Evolutionary conservation across 2,888 invertebrate species (phyloP).

Genomic region (Perithous albicinctus): DNA sequence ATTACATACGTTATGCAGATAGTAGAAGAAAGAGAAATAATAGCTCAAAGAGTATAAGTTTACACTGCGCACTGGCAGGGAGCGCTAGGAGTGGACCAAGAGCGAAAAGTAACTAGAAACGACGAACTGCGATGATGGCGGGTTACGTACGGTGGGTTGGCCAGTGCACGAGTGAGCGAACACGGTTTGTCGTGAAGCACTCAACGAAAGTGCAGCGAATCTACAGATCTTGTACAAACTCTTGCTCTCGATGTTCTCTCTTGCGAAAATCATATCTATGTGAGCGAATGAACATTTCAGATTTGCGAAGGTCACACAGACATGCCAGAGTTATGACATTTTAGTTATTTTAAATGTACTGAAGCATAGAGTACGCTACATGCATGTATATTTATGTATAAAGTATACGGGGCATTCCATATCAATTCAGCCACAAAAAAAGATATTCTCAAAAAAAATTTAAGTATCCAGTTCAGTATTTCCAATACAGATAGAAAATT

Average conservation of each 20-base stretch:
- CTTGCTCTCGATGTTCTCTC: background rate
- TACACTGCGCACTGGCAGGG: too few species aligned
- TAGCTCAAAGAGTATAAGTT: too few species aligned
- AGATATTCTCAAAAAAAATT: too few species aligned
- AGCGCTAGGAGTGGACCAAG: too few species aligned
- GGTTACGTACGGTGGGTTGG: constrained; percentile 1
- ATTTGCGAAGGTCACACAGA: background rate
- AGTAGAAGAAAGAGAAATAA: too few species aligned
- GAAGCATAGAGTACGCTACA: background rate
- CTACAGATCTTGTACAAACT: background rate
- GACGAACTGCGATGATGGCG: background rate
- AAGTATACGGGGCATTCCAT: background rate
- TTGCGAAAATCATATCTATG: background rate
- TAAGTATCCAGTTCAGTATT: too few species aligned
- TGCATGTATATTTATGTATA: background rate
- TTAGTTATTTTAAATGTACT: background rate
- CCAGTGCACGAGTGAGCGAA: background rate
- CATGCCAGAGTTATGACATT: background rate
- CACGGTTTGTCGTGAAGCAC: constrained; percentile 17
- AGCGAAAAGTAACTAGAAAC: background rate
- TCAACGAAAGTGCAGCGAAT: background rate
- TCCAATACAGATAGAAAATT: too few species aligned
- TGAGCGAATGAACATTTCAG: background rate
- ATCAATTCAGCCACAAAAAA: too few species aligned
- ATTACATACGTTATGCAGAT: too few species aligned